phyloP scores from a whole-genome alignment of 2,113 vertebrate genomes.

The Talpa occidentalis region DNA sequence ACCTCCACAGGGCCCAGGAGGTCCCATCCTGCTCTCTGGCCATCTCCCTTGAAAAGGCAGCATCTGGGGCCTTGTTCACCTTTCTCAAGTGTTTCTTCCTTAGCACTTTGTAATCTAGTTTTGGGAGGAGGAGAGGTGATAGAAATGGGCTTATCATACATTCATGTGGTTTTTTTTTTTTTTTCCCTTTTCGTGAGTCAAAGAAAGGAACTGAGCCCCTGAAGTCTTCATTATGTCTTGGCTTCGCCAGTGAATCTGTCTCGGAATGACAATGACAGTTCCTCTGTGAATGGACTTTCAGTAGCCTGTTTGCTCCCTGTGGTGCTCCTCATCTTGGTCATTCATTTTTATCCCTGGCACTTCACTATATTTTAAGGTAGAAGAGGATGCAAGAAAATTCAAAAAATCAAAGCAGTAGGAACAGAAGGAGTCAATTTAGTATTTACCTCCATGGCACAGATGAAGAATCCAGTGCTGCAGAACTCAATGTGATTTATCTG shows the following conservation, averaged over 20 bases:
- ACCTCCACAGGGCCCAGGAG: neutral
- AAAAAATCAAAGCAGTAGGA: neutral
- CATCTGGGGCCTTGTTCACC: neutral
- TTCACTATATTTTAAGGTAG: neutral
- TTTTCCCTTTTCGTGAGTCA: neutral
- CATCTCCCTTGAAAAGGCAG: neutral
- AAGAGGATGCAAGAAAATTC: neutral
- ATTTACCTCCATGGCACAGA: neutral
- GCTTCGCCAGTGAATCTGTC: neutral
- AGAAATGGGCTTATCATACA: slow-evolving; percentile 32
- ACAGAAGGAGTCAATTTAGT: neutral
- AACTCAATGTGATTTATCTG: neutral
- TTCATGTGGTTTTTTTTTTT: neutral
- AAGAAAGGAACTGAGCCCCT: slow-evolving; percentile 23
- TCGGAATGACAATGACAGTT: neutral
- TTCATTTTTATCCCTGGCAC: neutral
- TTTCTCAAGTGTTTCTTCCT: slow-evolving; percentile 27
- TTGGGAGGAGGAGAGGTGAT: neutral
- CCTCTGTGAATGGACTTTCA: neutral
- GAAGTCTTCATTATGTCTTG: neutral
- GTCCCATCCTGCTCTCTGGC: neutral
- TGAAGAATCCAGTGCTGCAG: neutral
- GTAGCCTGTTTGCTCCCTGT: neutral
- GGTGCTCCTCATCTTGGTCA: neutral
- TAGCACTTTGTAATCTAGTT: slow-evolving; percentile 8